Conservation (phyloP, 1,140 invertebrate species). For the Drosophila orosa region DNA sequence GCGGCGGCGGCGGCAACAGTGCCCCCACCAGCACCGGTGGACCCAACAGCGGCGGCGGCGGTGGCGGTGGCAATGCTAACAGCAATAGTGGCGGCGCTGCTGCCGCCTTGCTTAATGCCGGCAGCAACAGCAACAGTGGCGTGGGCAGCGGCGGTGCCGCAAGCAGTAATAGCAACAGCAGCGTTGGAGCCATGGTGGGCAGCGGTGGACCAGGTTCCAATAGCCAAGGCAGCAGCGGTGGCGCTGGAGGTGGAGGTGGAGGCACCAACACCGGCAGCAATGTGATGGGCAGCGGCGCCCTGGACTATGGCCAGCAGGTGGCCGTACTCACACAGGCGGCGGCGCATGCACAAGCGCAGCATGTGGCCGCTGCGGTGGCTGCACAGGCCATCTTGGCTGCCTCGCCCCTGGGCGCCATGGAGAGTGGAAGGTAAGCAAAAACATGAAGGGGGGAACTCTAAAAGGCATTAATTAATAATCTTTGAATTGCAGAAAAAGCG, state of each 20-base stretch:
- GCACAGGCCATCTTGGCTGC: conserved; percentile 63
- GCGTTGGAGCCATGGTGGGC: conserved; percentile 36
- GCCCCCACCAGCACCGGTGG: conserved; percentile 40
- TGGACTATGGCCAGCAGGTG: conserved; percentile 47
- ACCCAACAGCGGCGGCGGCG: conserved; percentile 33
- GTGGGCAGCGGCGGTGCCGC: conserved; percentile 37
- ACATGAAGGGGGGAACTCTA: no score
- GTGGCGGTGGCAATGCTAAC: conserved; percentile 36
- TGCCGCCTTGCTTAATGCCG: conserved; percentile 40
- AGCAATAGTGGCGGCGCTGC: conserved; percentile 59
- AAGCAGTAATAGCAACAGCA: conserved; percentile 56
- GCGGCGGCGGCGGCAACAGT: conserved; percentile 29
- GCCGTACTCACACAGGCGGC: conserved; percentile 34
- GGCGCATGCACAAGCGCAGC: conserved; percentile 46
- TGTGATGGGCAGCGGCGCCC: conserved; percentile 28
- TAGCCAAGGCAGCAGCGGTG: conserved; percentile 39
- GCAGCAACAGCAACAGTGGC: conserved; percentile 57
- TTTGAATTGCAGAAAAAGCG: conserved; percentile 85
- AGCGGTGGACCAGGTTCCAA: conserved; percentile 40
- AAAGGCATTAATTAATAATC: no score
- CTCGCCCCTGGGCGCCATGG: conserved; percentile 76
- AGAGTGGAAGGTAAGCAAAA: conserved; percentile 76
- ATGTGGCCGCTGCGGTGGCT: conserved; percentile 71
- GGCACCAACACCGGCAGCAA: conserved; percentile 17
- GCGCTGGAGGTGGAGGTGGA: conserved; percentile 3